A percentile compares a stretch with the other conserved stretches of the same genome.
Evolutionary conservation across 2,888 invertebrate genomes (phyloP).

Genomic region (Cephus nigrinus): DNA sequence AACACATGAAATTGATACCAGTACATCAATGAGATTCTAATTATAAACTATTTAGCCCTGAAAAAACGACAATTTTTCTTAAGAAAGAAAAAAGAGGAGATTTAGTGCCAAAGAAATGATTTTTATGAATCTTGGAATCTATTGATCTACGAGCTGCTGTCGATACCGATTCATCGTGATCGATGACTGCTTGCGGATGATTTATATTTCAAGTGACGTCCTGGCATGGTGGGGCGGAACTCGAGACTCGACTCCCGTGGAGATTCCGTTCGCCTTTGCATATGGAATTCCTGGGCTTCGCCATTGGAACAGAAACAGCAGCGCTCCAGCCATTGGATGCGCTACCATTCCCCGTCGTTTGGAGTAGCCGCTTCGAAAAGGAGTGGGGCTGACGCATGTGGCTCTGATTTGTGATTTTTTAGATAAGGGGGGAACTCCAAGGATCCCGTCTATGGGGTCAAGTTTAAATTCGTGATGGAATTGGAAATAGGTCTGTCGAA

Average conservation of each 20-base stretch:
- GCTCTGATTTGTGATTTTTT: not conserved
- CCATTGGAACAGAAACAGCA: not conserved
- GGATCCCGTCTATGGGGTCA: not conserved
- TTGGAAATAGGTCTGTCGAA: not conserved
- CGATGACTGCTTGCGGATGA: not conserved
- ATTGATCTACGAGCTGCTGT: not conserved
- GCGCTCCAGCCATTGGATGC: not conserved
- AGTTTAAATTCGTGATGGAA: constrained; percentile 4
- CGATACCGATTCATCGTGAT: not conserved
- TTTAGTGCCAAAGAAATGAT: not conserved
- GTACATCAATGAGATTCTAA: not conserved
- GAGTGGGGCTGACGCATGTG: not conserved
- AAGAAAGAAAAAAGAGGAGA: not conserved
- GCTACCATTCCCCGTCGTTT: not conserved
- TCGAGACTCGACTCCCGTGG: not conserved
- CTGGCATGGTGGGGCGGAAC: not conserved
- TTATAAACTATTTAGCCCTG: not conserved
- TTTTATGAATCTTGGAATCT: not conserved
- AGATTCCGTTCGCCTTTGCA: not conserved
- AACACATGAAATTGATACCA: not conserved
- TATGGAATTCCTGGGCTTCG: not conserved
- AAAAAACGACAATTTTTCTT: not conserved
- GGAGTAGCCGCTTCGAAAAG: not conserved
- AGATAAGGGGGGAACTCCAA: not conserved
- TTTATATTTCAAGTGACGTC: not conserved